A percentile compares a stretch with the other conserved stretches of the same genome.
Evolutionary conservation across 2,113 vertebrate species (phyloP).

Genomic region (Cairina moschata): DNA sequence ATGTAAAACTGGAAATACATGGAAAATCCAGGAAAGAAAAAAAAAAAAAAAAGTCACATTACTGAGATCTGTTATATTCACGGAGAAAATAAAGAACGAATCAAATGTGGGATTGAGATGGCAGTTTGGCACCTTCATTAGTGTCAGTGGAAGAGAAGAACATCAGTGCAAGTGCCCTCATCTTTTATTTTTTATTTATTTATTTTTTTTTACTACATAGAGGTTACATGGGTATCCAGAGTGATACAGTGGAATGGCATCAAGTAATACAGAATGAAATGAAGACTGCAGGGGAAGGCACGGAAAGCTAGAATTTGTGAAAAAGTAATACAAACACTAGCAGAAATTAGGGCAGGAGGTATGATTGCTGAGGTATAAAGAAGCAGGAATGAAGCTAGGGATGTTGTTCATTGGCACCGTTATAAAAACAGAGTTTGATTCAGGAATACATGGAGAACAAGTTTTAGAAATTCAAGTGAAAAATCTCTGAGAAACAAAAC

Average conservation of each 20-base stretch:
- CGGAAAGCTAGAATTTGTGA: neutral
- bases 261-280: neutral
- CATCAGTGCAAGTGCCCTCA: rapidly evolving
- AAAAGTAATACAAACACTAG: neutral
- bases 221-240: neutral
- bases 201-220: neutral
- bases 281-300: neutral
- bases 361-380: neutral
- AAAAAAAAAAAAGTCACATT: neutral
- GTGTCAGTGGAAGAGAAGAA: neutral
- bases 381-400: neutral
- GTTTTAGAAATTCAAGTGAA: neutral
- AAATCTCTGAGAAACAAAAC: neutral
- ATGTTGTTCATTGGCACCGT: neutral
- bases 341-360: neutral
- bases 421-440: neutral
- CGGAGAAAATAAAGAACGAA: neutral
- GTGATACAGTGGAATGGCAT: neutral
- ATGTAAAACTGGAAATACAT: neutral
- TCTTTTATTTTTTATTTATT: neutral
- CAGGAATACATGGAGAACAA: neutral
- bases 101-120: neutral
- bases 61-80: neutral
- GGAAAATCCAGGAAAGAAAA: neutral
- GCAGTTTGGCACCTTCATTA: neutral